Conservation (phyloP, 2,888 invertebrate genomes). For the Oithona nana region DNA sequence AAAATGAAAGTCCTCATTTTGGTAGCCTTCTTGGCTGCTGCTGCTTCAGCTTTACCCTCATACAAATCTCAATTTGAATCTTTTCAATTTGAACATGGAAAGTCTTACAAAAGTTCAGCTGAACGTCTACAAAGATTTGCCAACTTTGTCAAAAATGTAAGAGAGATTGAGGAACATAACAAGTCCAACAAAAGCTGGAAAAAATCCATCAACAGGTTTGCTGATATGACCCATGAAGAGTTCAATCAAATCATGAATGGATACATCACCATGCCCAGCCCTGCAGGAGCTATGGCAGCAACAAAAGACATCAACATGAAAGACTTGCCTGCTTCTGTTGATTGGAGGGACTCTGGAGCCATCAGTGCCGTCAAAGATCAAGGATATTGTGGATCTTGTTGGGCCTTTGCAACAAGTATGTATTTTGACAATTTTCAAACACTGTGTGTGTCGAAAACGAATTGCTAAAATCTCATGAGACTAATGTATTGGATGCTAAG, state of each 20-base stretch:
- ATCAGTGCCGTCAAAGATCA: slow-evolving; percentile 29
- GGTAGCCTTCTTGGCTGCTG: not conserved
- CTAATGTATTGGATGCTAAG: no score
- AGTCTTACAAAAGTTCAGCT: not conserved
- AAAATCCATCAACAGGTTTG: not conserved
- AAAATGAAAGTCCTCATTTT: not conserved
- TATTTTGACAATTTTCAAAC: not conserved
- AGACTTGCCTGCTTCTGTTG: slow-evolving; percentile 24
- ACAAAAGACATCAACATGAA: not conserved
- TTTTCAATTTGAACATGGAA: slow-evolving; percentile 4
- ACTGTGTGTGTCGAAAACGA: no score
- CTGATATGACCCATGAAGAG: slow-evolving; percentile 10
- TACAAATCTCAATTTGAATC: not conserved
- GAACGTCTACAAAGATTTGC: not conserved
- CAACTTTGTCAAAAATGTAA: slow-evolving; percentile 7
- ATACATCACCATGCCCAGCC: not conserved
- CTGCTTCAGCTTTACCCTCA: not conserved
- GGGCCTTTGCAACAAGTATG: slow-evolving; percentile 33
- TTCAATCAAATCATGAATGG: not conserved
- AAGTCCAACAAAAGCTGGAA: not conserved
- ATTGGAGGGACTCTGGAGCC: slow-evolving; percentile 28
- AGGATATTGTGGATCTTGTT: slow-evolving; percentile 34
- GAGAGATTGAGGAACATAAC: slow-evolving; percentile 10
- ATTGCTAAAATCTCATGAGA: no score
- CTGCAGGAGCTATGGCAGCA: not conserved